A percentile compares a stretch with the other conserved stretches of the same genome.
phyloP scores from a whole-genome alignment of 2,888 invertebrate species.

The Drosophila histrio region DNA sequence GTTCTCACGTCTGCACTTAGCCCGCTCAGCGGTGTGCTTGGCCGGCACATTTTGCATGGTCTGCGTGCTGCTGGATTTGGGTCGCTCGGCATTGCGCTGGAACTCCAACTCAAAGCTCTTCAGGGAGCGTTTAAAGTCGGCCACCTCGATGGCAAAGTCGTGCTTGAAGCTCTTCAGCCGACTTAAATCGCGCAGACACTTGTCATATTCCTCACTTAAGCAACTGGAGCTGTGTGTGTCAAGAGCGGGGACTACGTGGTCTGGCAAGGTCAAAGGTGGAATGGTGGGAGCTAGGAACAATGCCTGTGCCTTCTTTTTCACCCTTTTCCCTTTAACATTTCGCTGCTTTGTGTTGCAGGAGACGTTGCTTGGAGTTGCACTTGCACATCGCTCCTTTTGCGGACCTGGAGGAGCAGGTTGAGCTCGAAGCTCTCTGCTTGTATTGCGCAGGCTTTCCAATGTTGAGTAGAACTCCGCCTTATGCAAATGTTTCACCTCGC shows the following conservation, averaged over 20 bases:
- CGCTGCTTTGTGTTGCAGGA: constrained; percentile 55
- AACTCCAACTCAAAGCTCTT: constrained; percentile 71
- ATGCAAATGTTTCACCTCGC: constrained; percentile 90
- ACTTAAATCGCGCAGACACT: constrained; percentile 60
- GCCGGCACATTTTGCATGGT: constrained; percentile 22
- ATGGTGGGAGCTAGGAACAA: constrained; percentile 17
- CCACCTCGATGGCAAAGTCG: constrained; percentile 70
- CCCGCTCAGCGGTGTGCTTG: constrained; percentile 50
- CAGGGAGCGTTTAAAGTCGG: constrained; percentile 67
- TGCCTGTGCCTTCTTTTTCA: constrained; percentile 44
- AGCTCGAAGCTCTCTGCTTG: constrained; percentile 75
- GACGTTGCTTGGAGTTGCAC: constrained; percentile 38
- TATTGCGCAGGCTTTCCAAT: constrained; percentile 85
- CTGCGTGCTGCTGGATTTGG: constrained; percentile 58
- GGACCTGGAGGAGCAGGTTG: constrained; percentile 40
- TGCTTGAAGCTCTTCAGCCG: constrained; percentile 67
- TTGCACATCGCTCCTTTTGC: constrained; percentile 45
- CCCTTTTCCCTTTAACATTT: constrained; percentile 38
- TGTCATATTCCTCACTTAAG: constrained; percentile 65
- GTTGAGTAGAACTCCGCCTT: constrained; percentile 90
- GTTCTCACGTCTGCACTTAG: constrained; percentile 61
- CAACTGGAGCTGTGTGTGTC: constrained; percentile 42
- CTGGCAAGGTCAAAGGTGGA: constrained; percentile 11
- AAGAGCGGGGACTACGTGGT: constrained; percentile 4
- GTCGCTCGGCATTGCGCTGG: constrained; percentile 37